Percentiles rank a stretch among this genome's conserved stretches.
These are phyloP conservation scores for Apis laboriosa DNA, from an alignment of 1,140 invertebrate genomes.

Conservation along the genomic window DNA sequence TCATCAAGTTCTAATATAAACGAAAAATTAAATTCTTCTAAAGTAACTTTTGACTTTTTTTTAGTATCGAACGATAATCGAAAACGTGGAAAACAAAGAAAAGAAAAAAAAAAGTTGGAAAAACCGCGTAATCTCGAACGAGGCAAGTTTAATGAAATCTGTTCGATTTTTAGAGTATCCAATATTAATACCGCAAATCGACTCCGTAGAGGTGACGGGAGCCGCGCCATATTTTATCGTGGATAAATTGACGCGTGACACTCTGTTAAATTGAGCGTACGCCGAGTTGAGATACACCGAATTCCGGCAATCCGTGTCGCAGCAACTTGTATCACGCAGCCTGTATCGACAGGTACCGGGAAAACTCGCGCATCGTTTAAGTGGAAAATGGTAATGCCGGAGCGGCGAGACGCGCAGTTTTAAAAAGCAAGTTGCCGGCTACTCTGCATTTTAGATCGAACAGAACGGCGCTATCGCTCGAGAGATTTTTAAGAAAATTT, in stretches of 20 bases:
- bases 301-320: slow-evolving; percentile 45
- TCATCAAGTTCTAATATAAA: too few relatives aligned
- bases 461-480: neutral
- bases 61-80: neutral
- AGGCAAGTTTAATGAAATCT: slow-evolving; percentile 13
- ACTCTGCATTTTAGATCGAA: slow-evolving; percentile 59
- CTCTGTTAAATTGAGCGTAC: slow-evolving; percentile 51
- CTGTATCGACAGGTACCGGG: slow-evolving; percentile 32
- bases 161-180: slow-evolving; percentile 13
- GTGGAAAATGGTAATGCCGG: slow-evolving; percentile 55
- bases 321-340: neutral
- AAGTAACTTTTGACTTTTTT: too few relatives aligned
- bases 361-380: slow-evolving; percentile 37
- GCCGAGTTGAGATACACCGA: slow-evolving; percentile 25
- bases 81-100: neutral
- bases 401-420: slow-evolving; percentile 13
- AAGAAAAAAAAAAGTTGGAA: neutral
- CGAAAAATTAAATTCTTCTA: too few relatives aligned
- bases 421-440: neutral
- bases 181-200: slow-evolving; percentile 24
- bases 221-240: slow-evolving; percentile 45
- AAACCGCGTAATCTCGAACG: neutral
- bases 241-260: slow-evolving; percentile 53
- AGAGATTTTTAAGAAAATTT: slow-evolving; percentile 29
- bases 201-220: neutral